Conservation (phyloP, 1,140 invertebrate species). For the Pogonognathellus flavescens region DNA sequence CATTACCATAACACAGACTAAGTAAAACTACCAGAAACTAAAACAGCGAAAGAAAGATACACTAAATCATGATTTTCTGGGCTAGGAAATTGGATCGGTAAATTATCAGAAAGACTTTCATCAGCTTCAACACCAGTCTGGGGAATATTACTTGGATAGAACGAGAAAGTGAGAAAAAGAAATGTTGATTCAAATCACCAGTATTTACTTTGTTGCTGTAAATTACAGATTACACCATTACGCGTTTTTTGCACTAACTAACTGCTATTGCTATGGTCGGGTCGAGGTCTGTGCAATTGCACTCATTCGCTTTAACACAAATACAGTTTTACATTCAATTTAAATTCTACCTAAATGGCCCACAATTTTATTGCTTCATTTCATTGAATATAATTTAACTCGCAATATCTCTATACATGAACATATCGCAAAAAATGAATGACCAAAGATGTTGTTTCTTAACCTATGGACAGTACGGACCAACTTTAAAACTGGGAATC, state of each 20-base stretch:
- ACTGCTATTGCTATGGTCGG: neutral
- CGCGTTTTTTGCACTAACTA: neutral
- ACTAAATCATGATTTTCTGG: conserved; percentile 60
- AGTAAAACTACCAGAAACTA: neutral
- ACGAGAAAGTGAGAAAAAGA: conserved; percentile 15
- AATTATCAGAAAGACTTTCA: conserved; percentile 60
- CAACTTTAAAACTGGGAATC: no score
- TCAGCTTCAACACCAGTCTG: conserved; percentile 52
- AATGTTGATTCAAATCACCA: conserved; percentile 11
- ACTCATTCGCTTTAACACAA: no score
- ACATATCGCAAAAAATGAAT: no score
- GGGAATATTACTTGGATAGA: conserved; percentile 30
- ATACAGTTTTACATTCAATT: no score
- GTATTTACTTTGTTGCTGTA: conserved; percentile 43
- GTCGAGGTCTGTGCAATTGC: no score
- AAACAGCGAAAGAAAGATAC: conserved; percentile 42
- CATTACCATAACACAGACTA: no score
- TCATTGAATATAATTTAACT: no score
- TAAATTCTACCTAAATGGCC: no score
- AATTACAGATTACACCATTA: conserved; percentile 24
- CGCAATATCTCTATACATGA: no score
- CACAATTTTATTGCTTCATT: no score
- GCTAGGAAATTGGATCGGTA: conserved; percentile 58
- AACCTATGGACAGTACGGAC: no score
- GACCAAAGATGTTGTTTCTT: no score